Conservation (phyloP, 2,888 invertebrate species). For the Scaptomyza cyrtandrae region DNA sequence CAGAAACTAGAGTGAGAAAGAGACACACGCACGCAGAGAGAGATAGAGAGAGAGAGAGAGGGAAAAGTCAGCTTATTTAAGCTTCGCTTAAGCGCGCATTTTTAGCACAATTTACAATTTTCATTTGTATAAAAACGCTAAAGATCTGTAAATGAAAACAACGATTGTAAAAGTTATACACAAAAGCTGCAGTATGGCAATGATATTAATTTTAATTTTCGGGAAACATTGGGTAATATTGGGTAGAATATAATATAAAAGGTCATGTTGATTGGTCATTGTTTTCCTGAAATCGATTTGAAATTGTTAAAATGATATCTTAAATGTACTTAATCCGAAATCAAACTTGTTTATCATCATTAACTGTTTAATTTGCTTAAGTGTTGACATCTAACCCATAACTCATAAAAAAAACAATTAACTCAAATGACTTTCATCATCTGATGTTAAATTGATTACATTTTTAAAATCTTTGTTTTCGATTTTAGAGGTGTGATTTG, state of each 20-base stretch:
- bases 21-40: not conserved
- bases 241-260: too few relatives aligned
- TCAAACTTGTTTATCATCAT: too few relatives aligned
- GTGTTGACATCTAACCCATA: too few relatives aligned
- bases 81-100: slow-evolving; percentile 27
- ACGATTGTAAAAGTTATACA: not conserved
- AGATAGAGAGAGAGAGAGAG: not conserved
- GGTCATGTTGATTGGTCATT: too few relatives aligned
- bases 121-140: not conserved
- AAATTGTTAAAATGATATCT: too few relatives aligned
- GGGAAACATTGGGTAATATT: too few relatives aligned
- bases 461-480: not conserved
- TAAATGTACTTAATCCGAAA: too few relatives aligned
- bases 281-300: too few relatives aligned
- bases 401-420: too few relatives aligned
- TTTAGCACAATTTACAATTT: slow-evolving; percentile 38
- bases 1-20: not conserved
- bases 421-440: not conserved
- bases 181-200: too few relatives aligned
- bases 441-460: not conserved
- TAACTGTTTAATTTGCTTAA: too few relatives aligned
- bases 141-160: slow-evolving; percentile 1
- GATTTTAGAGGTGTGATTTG: not conserved
- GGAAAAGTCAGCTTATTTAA: slow-evolving; percentile 37
- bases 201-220: not conserved